Evolutionary conservation across 1,140 invertebrate genomes (phyloP).

Genomic region (Psix sp.): DNA sequence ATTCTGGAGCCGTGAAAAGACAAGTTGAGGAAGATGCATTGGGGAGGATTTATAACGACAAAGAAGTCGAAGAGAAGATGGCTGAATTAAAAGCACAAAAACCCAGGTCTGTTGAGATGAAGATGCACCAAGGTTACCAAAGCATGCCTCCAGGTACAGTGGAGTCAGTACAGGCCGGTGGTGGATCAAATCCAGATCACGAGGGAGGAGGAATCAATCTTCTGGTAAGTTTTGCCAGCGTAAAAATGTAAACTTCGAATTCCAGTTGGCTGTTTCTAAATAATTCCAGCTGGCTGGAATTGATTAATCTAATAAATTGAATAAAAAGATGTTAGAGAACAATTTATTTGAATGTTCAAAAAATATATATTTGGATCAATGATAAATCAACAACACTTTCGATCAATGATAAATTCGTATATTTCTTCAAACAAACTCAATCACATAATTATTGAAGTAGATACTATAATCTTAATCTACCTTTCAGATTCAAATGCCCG

Average conservation of each 20-base stretch:
- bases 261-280: too few species aligned
- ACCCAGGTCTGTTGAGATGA: conserved; percentile 68
- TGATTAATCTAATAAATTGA: too few species aligned
- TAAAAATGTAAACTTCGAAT: too few species aligned
- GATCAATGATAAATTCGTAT: conserved; percentile 31
- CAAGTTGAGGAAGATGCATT: conserved; percentile 49
- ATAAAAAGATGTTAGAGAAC: too few species aligned
- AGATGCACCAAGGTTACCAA: conserved; percentile 74
- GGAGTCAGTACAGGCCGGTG: conserved; percentile 71
- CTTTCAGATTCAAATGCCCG: conserved; percentile 74
- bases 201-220: conserved; percentile 73
- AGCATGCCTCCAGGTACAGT: conserved; percentile 71
- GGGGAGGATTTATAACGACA: conserved; percentile 22
- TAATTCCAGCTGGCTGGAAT: too few species aligned
- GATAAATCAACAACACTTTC: too few species aligned
- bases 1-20: conserved; percentile 48
- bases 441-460: conserved; percentile 13
- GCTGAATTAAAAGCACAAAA: conserved; percentile 16
- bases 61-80: conserved; percentile 23
- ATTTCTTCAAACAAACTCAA: conserved; percentile 30
- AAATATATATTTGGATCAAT: too few species aligned
- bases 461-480: conserved; percentile 56
- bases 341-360: too few species aligned
- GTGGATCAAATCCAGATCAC: conserved; percentile 65
- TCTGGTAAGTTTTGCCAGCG: conserved; percentile 62